A percentile compares a stretch with the other conserved stretches of the same genome.
These are phyloP conservation scores for Protonibea diacanthus DNA, from an alignment of 2,797 vertebrate species.

Conservation along the genomic window DNA sequence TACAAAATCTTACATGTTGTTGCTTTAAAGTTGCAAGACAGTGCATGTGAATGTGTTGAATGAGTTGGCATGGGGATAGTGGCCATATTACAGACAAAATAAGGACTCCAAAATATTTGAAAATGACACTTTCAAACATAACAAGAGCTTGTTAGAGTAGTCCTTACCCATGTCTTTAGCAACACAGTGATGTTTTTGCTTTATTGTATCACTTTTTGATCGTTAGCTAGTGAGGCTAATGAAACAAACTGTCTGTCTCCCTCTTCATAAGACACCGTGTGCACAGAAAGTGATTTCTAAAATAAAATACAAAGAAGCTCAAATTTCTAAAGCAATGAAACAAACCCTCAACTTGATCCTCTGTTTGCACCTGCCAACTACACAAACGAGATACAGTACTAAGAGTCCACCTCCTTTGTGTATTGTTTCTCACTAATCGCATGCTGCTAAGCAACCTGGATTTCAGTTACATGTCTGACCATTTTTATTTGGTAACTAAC, in stretches of 20 bases:
- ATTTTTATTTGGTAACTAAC: not conserved
- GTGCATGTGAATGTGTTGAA: too few relatives aligned
- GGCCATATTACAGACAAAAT: not conserved
- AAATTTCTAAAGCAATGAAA: too few relatives aligned
- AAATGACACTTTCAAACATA: not conserved
- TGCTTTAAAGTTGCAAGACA: too few relatives aligned
- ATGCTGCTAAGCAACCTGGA: not conserved
- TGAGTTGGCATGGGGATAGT: not conserved
- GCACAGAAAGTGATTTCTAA: not conserved
- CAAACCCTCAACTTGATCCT: not conserved
- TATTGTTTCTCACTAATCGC: not conserved
- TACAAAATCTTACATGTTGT: too few relatives aligned
- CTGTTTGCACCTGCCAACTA: too few relatives aligned
- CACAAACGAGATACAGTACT: too few relatives aligned
- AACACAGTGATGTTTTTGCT: not conserved
- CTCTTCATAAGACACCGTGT: not conserved
- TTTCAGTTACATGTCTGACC: not conserved
- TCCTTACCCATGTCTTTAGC: not conserved
- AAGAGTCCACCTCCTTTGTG: not conserved
- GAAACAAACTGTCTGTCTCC: not conserved
- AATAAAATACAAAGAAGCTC: not conserved
- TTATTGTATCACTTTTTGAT: conserved; percentile 15
- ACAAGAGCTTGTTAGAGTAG: not conserved
- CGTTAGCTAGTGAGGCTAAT: not conserved
- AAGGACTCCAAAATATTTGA: not conserved